Conservation (phyloP, 2,113 vertebrate species). For the Pogonocichla stellata region DNA sequence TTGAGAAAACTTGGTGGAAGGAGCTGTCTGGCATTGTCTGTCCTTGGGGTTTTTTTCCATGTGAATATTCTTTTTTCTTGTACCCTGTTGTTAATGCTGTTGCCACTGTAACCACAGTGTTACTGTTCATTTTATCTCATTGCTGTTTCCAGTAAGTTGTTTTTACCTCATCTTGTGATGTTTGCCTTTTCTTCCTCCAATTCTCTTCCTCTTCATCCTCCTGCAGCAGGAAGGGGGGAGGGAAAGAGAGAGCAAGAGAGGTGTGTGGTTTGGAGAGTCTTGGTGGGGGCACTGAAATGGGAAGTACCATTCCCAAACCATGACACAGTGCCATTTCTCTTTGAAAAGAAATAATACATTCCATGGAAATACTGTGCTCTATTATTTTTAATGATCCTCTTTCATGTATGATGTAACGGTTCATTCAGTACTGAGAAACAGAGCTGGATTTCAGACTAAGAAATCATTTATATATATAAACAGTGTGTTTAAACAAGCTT, state of each 20-base stretch:
- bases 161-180: neutral
- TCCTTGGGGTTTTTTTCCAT: neutral
- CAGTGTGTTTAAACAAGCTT: neutral
- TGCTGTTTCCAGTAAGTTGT: neutral
- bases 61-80: neutral
- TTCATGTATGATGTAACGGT: neutral
- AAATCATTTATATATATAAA: neutral
- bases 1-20: neutral
- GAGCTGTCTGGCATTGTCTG: neutral
- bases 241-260: neutral
- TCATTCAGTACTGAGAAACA: neutral
- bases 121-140: neutral
- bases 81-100: neutral
- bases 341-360: neutral
- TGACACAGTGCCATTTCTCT: neutral
- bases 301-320: neutral
- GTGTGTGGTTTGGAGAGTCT: neutral
- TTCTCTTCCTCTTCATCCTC: neutral
- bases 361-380: neutral
- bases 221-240: neutral
- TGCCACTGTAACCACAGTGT: neutral
- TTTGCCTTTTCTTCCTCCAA: neutral
- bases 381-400: neutral
- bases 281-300: neutral
- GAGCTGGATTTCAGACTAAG: neutral